These are phyloP conservation scores for Phymanthus crucifer DNA, from an alignment of 92 coral and sea anemone genomes.

Conservation along the genomic window DNA sequence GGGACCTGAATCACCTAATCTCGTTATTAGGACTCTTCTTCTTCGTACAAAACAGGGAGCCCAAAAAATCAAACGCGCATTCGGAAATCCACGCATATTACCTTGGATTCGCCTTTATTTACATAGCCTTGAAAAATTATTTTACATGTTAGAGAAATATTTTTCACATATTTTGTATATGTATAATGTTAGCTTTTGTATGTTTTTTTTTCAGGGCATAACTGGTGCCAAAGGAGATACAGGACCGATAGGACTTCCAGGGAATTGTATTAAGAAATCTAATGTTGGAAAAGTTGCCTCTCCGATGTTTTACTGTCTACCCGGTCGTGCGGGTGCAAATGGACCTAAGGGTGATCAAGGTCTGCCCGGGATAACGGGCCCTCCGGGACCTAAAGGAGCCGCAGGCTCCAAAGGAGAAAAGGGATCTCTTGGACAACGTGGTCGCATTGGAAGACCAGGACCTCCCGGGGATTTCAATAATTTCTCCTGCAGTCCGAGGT, in stretches of 20 bases:
- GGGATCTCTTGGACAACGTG: constrained; percentile 68
- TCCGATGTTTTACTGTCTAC: constrained; percentile 63
- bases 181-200: too few species aligned
- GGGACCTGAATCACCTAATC: neutral
- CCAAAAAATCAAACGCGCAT: neutral
- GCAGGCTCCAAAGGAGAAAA: constrained; percentile 61
- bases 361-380: constrained; percentile 58
- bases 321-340: constrained; percentile 70
- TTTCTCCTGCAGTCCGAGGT: constrained; percentile 63
- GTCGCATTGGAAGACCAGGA: constrained; percentile 74
- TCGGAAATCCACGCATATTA: neutral
- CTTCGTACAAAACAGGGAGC: neutral
- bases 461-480: constrained; percentile 76
- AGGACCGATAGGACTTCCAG: constrained; percentile 82
- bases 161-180: too few species aligned
- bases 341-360: constrained; percentile 85
- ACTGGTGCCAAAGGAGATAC: constrained; percentile 67
- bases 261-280: constrained; percentile 62
- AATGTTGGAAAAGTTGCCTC: constrained; percentile 53
- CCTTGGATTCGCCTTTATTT: neutral
- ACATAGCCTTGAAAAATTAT: neutral
- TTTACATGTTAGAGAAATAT: neutral
- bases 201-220: constrained; percentile 64
- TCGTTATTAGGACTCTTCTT: neutral
- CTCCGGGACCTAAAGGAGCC: constrained; percentile 62